Evolutionary conservation across 2,797 vertebrate genomes (phyloP).

Genomic region (Selene dorsalis): DNA sequence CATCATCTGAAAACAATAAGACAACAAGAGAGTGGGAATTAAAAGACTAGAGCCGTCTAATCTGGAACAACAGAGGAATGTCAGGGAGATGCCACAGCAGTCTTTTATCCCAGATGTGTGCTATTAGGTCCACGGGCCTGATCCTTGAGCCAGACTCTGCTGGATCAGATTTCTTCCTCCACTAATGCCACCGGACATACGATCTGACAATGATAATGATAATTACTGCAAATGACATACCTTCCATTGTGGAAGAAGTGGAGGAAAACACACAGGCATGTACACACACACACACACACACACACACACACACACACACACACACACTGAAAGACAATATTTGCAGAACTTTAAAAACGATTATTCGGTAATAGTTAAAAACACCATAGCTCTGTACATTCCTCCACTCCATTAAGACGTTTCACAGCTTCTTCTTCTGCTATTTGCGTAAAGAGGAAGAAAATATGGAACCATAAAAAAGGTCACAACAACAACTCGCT

Average conservation of each 20-base stretch:
- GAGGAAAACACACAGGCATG: constrained; percentile 31
- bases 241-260: constrained; percentile 61
- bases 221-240: constrained; percentile 73
- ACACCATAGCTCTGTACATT: constrained; percentile 12
- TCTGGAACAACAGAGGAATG: constrained; percentile 70
- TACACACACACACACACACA: constrained; percentile 6
- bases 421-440: constrained; percentile 24
- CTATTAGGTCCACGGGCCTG: constrained; percentile 63
- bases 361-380: constrained; percentile 21
- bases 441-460: constrained; percentile 24
- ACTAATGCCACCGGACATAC: constrained; percentile 72
- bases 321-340: constrained; percentile 11
- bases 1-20: constrained; percentile 76
- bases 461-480: constrained; percentile 38
- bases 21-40: constrained; percentile 62
- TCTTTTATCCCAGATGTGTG: constrained; percentile 76
- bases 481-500: constrained; percentile 24
- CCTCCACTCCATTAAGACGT: constrained; percentile 3
- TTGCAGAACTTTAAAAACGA: constrained; percentile 23
- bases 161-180: constrained; percentile 62
- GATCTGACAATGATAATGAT: constrained; percentile 79
- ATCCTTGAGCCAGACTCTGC: constrained; percentile 49
- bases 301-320: background rate
- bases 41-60: constrained; percentile 65
- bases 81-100: constrained; percentile 63